Evolutionary conservation across 37 sponge, comb jelly and placozoan species (phyloP), one percentile per base, ranked within the genome.

Genomic region (Amphimedon queenslandica): DNA sequence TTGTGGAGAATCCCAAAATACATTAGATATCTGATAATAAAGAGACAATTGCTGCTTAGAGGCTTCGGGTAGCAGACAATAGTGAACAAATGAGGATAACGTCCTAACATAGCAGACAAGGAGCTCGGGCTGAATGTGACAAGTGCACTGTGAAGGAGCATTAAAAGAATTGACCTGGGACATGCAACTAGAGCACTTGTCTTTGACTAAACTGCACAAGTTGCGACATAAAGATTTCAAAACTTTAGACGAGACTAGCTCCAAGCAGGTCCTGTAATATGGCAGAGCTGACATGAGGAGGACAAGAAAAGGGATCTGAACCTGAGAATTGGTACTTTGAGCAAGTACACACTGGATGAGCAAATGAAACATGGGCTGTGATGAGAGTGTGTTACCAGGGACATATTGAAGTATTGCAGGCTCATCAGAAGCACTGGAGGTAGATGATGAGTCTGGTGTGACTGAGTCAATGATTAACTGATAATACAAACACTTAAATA

Each of bases 361-460:
- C 24, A 56, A 24, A 2, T 67, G 69, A 43, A 84, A 84, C 42
- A 84, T 72, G 13, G 79, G 79, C 58, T 84, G 85, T 32, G 76
- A 41, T 0, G 79, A 58, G 13, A 72, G 72, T 16, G 42, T 13
- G 67, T 38, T 37, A 53, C 69, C 34, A 10, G 83, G 66, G 4
- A 63, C 75, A 70, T 73, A n/a, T 1, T 31, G 56, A 23, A 55
- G 73, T 21, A 69, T 38, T 24, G 18, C 16, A 2, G 27, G 10
- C 31, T 13, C 18, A 32, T 11, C 55, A 4, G 8, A 18, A 18
- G 13, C 13, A 47, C 53, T 47, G 8, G 13, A 18, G 13, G 53
- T 47, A 18, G 8, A 18, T 47, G 53, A 47, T 47, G 13, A 13
- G 53, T 47, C 53, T 18, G 53, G 13, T 47, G 53, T 13, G 13